phyloP scores from a whole-genome alignment of 2,888 invertebrate genomes.

The Drosophila paranaensis region DNA sequence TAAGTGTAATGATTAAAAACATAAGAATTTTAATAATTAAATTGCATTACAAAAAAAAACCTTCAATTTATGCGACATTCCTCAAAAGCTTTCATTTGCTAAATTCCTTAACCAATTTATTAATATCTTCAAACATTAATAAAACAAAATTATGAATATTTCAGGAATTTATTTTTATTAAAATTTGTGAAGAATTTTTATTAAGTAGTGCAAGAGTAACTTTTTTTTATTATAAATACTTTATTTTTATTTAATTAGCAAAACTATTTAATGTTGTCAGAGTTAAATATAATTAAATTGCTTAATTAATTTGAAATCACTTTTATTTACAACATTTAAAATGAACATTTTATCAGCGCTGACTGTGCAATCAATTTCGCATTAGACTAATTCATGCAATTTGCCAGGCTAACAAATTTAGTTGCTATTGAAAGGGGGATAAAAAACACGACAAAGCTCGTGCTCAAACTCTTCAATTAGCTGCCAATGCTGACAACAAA shows the following conservation, averaged over 20 bases:
- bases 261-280: background rate
- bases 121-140: too few relatives aligned
- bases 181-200: background rate
- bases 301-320: background rate
- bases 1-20: too few relatives aligned
- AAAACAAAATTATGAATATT: background rate
- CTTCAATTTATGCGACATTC: background rate
- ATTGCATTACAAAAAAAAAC: too few relatives aligned
- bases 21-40: too few relatives aligned
- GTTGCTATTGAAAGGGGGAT: background rate
- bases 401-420: slow-evolving; percentile 7
- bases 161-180: too few relatives aligned
- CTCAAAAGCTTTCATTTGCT: background rate
- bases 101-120: background rate
- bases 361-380: slow-evolving; percentile 9
- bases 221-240: background rate
- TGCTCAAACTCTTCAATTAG: slow-evolving; percentile 5
- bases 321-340: slow-evolving; percentile 3
- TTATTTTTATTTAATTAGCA: background rate
- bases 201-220: background rate
- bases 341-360: slow-evolving; percentile 9
- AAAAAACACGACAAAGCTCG: slow-evolving; percentile 3
- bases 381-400: slow-evolving; percentile 25
- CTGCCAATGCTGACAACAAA: slow-evolving; percentile 36
- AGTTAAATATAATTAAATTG: background rate